Evolutionary conservation across 1,140 invertebrate genomes (phyloP).

Genomic region (Paracyclopina nana): DNA sequence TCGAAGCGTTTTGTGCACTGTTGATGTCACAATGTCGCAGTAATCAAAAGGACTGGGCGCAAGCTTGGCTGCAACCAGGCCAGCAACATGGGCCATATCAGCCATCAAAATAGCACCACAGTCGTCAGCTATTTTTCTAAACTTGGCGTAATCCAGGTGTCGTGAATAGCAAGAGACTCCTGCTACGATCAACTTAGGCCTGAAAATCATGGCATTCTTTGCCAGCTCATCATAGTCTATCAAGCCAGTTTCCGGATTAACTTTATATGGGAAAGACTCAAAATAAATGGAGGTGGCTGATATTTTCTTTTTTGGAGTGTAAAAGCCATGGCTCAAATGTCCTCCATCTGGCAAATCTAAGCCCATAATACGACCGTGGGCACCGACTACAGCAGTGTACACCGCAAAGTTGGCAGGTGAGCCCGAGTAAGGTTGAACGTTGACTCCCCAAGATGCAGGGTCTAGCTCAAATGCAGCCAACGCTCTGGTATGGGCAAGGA

Average conservation of each 20-base stretch:
- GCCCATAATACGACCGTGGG: constrained; percentile 91
- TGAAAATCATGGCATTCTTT: constrained; percentile 61
- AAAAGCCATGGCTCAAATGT: constrained; percentile 85
- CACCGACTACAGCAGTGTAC: constrained; percentile 62
- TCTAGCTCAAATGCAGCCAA: constrained; percentile 63
- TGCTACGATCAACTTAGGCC: constrained; percentile 82
- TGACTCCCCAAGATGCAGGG: constrained; percentile 80
- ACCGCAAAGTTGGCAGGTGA: constrained; percentile 95
- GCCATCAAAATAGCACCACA: constrained; percentile 70
- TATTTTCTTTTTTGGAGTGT: constrained; percentile 36
- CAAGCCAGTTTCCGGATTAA: constrained; percentile 56
- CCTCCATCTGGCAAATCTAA: constrained; percentile 89
- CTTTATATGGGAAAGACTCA: constrained; percentile 94
- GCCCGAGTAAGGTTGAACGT: constrained; percentile 92
- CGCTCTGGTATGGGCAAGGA: constrained; percentile 63
- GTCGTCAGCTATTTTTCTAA: constrained; percentile 67
- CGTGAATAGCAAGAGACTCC: constrained; percentile 55
- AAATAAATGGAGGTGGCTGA: constrained; percentile 95
- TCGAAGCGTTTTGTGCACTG: constrained; percentile 84
- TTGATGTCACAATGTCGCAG: constrained; percentile 83
- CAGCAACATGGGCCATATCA: constrained; percentile 89
- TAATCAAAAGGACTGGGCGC: constrained; percentile 79
- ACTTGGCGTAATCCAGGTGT: constrained; percentile 52
- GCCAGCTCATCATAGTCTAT: constrained; percentile 84
- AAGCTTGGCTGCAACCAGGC: constrained; percentile 64